Percentiles rank a stretch among this genome's conserved stretches.
phyloP scores from a whole-genome alignment of 2,888 invertebrate species.

The Ypsolopha sequella region DNA sequence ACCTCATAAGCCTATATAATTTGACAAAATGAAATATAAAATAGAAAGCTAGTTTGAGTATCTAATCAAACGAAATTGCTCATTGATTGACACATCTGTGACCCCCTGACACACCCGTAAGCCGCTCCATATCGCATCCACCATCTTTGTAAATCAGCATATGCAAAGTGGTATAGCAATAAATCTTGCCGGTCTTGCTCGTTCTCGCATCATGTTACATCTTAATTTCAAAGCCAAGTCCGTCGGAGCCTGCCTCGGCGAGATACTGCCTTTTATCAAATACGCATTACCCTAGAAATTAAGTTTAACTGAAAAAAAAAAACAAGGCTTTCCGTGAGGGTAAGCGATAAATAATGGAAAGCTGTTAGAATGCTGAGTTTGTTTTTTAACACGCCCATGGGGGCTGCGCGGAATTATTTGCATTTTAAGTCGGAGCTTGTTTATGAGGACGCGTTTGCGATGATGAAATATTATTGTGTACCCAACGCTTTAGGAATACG shows the following conservation, averaged over 20 bases:
- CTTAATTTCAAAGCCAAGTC: slow-evolving; percentile 70
- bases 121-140: slow-evolving; percentile 32
- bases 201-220: slow-evolving; percentile 74
- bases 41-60: neutral
- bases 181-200: slow-evolving; percentile 71
- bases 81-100: neutral
- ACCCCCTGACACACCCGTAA: slow-evolving; percentile 7
- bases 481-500: slow-evolving; percentile 19
- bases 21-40: neutral
- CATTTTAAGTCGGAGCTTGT: slow-evolving; percentile 55
- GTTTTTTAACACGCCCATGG: slow-evolving; percentile 59
- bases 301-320: slow-evolving; percentile 51
- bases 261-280: slow-evolving; percentile 70
- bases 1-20: neutral
- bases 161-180: slow-evolving; percentile 72
- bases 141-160: slow-evolving; percentile 72
- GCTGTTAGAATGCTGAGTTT: slow-evolving; percentile 60
- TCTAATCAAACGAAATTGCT: neutral
- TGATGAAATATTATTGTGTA: slow-evolving; percentile 27
- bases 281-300: slow-evolving; percentile 67
- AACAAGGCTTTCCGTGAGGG: slow-evolving; percentile 44
- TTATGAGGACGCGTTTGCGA: slow-evolving; percentile 36
- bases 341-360: slow-evolving; percentile 59
- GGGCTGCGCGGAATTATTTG: slow-evolving; percentile 55
- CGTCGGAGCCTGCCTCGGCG: slow-evolving; percentile 63